Conservation (phyloP, 2,113 vertebrate genomes). For the Guaruba guarouba region DNA sequence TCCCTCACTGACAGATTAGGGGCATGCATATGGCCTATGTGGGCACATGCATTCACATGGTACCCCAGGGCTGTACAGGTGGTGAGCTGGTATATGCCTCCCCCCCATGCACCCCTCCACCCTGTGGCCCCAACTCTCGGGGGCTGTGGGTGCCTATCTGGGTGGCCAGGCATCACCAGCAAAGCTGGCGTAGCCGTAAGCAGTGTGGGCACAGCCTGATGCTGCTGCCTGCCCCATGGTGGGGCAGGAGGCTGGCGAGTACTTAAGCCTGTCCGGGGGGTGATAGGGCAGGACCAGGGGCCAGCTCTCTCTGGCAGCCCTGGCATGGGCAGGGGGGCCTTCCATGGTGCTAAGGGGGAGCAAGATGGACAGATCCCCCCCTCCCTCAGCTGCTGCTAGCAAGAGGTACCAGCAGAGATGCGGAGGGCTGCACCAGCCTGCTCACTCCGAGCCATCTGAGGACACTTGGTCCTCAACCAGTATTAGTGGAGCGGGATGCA, state of each 20-base stretch:
- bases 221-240: not conserved
- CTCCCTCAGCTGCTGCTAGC: slow-evolving; percentile 17
- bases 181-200: not conserved
- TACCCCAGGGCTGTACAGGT: not conserved
- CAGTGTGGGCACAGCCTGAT: not conserved
- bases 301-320: not conserved
- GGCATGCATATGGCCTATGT: not conserved
- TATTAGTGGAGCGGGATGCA: slow-evolving; percentile 46
- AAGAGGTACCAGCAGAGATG: not conserved
- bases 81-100: not conserved
- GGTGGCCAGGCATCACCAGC: not conserved
- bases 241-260: not conserved
- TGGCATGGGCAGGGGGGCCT: not conserved
- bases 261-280: not conserved
- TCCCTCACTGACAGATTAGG: not conserved
- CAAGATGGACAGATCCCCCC: not conserved
- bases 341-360: slow-evolving; percentile 38
- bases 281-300: not conserved
- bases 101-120: not conserved
- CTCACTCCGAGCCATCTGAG: not conserved
- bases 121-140: not conserved
- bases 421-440: not conserved
- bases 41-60: not conserved
- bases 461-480: not conserved
- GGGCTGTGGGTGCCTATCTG: not conserved